These are phyloP conservation scores for Prunella strophiata DNA, from an alignment of 2,797 vertebrate genomes.

Conservation along the genomic window DNA sequence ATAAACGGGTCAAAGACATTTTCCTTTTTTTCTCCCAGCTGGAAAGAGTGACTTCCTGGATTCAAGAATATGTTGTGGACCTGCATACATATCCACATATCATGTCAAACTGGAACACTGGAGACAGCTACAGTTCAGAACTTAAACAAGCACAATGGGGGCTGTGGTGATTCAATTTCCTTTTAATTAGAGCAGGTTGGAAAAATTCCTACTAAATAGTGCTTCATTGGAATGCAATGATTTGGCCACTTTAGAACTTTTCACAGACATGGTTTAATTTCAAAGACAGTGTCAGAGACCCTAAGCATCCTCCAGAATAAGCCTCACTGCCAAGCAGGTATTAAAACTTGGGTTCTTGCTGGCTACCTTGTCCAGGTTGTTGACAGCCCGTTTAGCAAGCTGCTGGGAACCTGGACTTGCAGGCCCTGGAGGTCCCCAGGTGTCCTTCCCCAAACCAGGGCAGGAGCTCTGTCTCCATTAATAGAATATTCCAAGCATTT, in stretches of 20 bases:
- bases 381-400: not conserved
- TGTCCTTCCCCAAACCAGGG: not conserved
- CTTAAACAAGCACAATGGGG: not conserved
- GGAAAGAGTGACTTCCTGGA: not conserved
- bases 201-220: not conserved
- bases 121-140: not conserved
- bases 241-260: not conserved
- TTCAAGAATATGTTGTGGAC: not conserved
- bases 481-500: not conserved
- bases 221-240: not conserved
- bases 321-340: not conserved
- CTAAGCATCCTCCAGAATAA: not conserved
- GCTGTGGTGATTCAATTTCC: not conserved
- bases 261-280: slow-evolving; percentile 9
- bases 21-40: rapidly evolving
- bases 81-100: not conserved
- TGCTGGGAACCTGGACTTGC: not conserved
- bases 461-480: not conserved
- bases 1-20: not conserved
- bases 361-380: not conserved
- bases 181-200: not conserved
- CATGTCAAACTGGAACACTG: not conserved
- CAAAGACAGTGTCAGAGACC: not conserved
- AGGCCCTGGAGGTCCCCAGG: not conserved
- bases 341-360: not conserved